Base-by-base conservation (phyloP, 2,113 vertebrate genomes). In the Hepsetus odoe region DNA sequence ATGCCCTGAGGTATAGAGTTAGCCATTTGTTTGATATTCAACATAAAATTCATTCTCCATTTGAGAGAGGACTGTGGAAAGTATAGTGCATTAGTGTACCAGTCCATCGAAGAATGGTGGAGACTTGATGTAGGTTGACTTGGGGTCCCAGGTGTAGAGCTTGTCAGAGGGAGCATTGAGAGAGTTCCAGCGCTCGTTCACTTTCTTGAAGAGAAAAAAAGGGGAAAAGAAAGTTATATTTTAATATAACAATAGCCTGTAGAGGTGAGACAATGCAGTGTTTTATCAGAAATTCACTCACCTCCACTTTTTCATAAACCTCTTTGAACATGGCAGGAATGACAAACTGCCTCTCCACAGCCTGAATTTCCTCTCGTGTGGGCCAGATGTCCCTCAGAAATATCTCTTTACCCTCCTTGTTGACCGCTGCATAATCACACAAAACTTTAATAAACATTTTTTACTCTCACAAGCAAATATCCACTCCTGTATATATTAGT, bases 321-420 rank as follows among this genome's bases (percentile, higher is more conserved):
- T 99, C 97, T 90, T 96, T 98, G 87, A 99, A 99, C 97, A 99
- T 98, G 14, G 95, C 94, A 0, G 97, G 97, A 88, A 99, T 98
- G 72, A 99, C 98, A 51, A 93, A 95, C 0, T 90, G 86, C 28
- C 81, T 91, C 84, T 99, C 97, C 67, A 99, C 94, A 0, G 86
- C 93, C 84, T 98, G 97, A 86, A 98, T 98, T 86, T 99, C 97
- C 2, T 95, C 94, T 80, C 97, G 92, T 0, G 95, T 95, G 26
- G 98, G 98, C 98, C 98, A 99, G 87, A 99, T 95, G 42, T 99
- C 97, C 85, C 91, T 94, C 61, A 99, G 91, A 89, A 96, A 99
- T 32, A 99, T 83, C 46, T 91, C 87, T 65, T 90, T 94, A 7
- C 97, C 97, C 0, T 91, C 87, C 6, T 91, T 71, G 76, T 92